Evolutionary conservation across 1,140 invertebrate species (phyloP).

Genomic region (Cyclargus thomasi): DNA sequence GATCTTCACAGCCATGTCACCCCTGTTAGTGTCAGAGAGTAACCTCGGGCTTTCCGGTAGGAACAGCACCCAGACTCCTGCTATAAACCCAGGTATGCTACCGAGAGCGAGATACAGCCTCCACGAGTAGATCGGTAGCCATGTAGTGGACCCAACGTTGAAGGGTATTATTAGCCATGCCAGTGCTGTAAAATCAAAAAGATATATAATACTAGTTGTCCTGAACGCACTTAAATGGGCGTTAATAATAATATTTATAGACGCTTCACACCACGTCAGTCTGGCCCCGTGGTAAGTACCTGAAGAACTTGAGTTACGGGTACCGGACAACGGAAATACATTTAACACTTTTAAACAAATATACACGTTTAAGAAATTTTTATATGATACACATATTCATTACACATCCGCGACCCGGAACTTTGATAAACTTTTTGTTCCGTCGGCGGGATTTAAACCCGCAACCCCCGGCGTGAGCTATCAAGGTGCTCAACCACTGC

Average conservation of each 20-base stretch:
- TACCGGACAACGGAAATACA: too few species aligned
- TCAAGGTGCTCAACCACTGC: too few species aligned
- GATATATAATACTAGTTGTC: neutral
- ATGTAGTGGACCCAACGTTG: conserved; percentile 54
- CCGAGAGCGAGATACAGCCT: conserved; percentile 77
- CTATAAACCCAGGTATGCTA: conserved; percentile 75
- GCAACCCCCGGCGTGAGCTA: too few species aligned
- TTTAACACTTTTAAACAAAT: neutral
- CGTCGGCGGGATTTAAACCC: too few species aligned
- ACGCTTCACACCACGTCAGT: too few species aligned
- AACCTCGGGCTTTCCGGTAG: conserved; percentile 87
- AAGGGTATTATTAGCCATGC: conserved; percentile 80
- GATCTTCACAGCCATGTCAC: conserved; percentile 77
- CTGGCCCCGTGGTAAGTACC: too few species aligned
- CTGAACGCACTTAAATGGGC: too few species aligned
- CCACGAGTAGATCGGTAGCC: conserved; percentile 78
- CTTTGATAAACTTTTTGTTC: too few species aligned
- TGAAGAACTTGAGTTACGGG: too few species aligned
- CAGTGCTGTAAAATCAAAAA: conserved; percentile 64
- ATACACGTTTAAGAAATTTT: neutral
- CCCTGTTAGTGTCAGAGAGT: conserved; percentile 78
- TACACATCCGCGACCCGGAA: too few species aligned
- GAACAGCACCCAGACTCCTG: conserved; percentile 75
- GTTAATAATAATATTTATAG: too few species aligned
- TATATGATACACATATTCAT: too few species aligned